phyloP scores from a whole-genome alignment of 2,113 vertebrate genomes.

The Sceloporus tristichus region DNA sequence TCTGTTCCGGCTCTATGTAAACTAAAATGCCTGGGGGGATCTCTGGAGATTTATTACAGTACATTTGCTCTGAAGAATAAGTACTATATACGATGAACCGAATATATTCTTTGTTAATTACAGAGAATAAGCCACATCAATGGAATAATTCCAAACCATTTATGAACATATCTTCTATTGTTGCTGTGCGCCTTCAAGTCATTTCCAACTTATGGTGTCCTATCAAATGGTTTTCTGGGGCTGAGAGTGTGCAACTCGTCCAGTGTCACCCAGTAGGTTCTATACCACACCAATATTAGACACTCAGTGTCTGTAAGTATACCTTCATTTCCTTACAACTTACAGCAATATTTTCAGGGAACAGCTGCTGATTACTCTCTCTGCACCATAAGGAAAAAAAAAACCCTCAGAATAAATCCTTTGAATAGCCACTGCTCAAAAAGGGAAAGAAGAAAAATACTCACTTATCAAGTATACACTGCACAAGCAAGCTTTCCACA shows the following conservation, averaged over 20 bases:
- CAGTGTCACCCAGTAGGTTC: not conserved
- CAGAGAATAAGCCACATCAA: too few species aligned
- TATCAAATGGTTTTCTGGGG: too few species aligned
- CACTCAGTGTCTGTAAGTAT: constrained; percentile 1
- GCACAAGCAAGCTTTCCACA: constrained; percentile 99
- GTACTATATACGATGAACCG: not conserved
- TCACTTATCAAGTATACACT: constrained; percentile 99
- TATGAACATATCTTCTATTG: constrained; percentile 1
- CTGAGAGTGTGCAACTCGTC: too few species aligned
- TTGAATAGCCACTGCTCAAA: constrained; percentile 24
- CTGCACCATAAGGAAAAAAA: not conserved
- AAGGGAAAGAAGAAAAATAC: constrained; percentile 70
- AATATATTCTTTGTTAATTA: not conserved
- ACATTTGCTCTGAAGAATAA: not conserved
- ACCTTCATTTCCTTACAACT: not conserved
- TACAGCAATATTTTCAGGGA: constrained; percentile 18
- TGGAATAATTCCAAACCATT: not conserved
- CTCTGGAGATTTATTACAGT: not conserved
- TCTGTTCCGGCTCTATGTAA: too few species aligned
- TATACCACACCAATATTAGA: constrained; percentile 16
- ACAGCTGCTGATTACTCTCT: not conserved
- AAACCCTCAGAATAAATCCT: constrained; percentile 28
- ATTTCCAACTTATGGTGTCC: too few species aligned
- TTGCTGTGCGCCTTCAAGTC: too few species aligned
- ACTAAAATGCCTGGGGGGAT: not conserved